A percentile compares a stretch with the other conserved stretches of the same genome.
phyloP scores from a whole-genome alignment of 2,797 vertebrate genomes.

The Bovichtus diacanthus region DNA sequence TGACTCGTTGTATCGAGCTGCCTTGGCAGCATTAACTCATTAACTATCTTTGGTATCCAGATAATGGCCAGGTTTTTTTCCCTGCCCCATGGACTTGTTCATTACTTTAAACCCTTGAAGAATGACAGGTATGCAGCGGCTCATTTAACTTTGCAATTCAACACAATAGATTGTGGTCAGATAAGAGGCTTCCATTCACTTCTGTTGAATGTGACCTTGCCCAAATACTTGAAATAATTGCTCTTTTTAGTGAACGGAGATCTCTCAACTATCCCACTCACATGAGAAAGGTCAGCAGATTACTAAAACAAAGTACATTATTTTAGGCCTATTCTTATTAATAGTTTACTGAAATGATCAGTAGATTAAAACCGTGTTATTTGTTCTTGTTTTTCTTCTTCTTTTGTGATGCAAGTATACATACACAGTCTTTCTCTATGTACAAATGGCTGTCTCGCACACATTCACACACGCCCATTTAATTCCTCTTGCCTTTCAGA shows the following conservation, averaged over 20 bases:
- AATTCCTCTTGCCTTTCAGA: constrained; percentile 31
- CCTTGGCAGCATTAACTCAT: background rate
- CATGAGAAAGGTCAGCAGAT: background rate
- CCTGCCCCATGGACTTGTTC: constrained; percentile 30
- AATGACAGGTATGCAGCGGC: constrained; percentile 75
- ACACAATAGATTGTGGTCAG: constrained; percentile 46
- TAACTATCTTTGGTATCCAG: constrained; percentile 13
- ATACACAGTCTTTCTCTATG: background rate
- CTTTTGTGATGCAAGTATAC: background rate
- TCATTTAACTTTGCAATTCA: constrained; percentile 46
- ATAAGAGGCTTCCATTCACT: constrained; percentile 57
- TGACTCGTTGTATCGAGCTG: background rate
- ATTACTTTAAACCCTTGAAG: constrained; percentile 68
- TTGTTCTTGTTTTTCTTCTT: background rate
- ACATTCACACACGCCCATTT: constrained; percentile 27
- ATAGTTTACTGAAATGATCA: background rate
- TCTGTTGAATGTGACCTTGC: constrained; percentile 55
- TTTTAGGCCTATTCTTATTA: background rate
- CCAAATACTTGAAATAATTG: constrained; percentile 15
- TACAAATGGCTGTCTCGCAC: constrained; percentile 5
- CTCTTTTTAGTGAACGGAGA: constrained; percentile 5
- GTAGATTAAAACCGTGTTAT: background rate
- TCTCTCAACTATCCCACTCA: background rate
- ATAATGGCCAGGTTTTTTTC: constrained; percentile 19
- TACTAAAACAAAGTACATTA: background rate